Evolutionary conservation across 2,888 invertebrate genomes (phyloP).

Genomic region (Hydrotaea diabolus): DNA sequence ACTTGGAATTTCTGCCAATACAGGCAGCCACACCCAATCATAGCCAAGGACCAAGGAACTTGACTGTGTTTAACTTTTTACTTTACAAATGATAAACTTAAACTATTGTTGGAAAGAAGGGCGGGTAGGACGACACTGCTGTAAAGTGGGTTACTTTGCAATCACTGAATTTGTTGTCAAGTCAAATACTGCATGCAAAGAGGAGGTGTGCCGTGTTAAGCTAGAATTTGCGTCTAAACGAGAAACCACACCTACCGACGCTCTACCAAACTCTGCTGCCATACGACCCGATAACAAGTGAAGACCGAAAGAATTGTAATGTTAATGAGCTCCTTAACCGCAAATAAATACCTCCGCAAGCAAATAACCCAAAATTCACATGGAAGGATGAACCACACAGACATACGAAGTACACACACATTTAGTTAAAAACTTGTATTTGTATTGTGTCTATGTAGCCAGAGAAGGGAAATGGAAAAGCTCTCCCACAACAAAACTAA

Average conservation of each 20-base stretch:
- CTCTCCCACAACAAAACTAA: too few relatives aligned
- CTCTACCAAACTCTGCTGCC: not conserved
- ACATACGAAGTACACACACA: too few relatives aligned
- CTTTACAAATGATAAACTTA: not conserved
- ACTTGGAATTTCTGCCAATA: conserved; percentile 8
- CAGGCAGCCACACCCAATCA: not conserved
- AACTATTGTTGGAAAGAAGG: not conserved
- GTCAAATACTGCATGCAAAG: not conserved
- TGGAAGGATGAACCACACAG: too few relatives aligned
- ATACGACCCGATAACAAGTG: not conserved
- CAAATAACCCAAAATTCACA: too few relatives aligned
- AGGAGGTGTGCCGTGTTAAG: too few relatives aligned
- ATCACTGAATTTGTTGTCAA: not conserved
- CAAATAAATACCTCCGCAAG: not conserved
- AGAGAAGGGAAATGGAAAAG: too few relatives aligned
- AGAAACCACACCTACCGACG: not conserved
- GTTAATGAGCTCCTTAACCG: not conserved
- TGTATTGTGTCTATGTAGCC: too few relatives aligned
- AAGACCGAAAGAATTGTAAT: not conserved
- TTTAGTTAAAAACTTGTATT: too few relatives aligned
- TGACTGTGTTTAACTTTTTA: not conserved
- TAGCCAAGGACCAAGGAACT: not conserved
- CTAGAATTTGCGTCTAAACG: too few relatives aligned
- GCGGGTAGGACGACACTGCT: not conserved
- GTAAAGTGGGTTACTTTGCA: not conserved